Conservation (phyloP, 1,140 invertebrate genomes). For the Trichonephila inaurata region DNA sequence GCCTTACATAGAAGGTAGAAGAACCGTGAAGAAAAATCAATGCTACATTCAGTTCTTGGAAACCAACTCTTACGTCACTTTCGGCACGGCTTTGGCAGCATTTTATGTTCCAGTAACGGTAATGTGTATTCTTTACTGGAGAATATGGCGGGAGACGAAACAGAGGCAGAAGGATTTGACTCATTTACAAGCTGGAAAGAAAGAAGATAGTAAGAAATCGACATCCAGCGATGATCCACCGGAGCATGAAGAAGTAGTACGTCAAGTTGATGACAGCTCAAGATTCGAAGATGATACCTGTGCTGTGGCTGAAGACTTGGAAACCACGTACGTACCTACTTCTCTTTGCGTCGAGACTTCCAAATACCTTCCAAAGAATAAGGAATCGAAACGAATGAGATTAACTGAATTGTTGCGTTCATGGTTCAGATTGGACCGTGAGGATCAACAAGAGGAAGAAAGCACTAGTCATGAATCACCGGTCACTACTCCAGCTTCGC, state of each 20-base stretch:
- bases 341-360: constrained; percentile 70
- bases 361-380: constrained; percentile 62
- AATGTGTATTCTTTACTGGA: constrained; percentile 79
- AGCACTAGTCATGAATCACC: constrained; percentile 79
- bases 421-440: constrained; percentile 79
- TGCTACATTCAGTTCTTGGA: constrained; percentile 84
- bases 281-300: constrained; percentile 77
- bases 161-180: constrained; percentile 97
- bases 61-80: constrained; percentile 83
- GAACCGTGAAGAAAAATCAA: constrained; percentile 81
- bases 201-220: constrained; percentile 93
- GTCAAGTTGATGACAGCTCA: constrained; percentile 68
- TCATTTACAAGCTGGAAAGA: constrained; percentile 93
- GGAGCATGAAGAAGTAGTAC: constrained; percentile 75
- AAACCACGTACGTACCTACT: constrained; percentile 74
- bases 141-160: constrained; percentile 98
- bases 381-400: constrained; percentile 68
- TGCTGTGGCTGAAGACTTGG: constrained; percentile 42
- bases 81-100: constrained; percentile 82
- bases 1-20: constrained; percentile 82
- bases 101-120: constrained; percentile 84
- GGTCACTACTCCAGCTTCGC: constrained; percentile 88
- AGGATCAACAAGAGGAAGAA: constrained; percentile 79
- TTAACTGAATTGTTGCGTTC: constrained; percentile 69
- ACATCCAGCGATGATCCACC: constrained; percentile 86